Evolutionary conservation across 2,888 invertebrate genomes (phyloP).

Genomic region (Pristionchus japonicus): DNA sequence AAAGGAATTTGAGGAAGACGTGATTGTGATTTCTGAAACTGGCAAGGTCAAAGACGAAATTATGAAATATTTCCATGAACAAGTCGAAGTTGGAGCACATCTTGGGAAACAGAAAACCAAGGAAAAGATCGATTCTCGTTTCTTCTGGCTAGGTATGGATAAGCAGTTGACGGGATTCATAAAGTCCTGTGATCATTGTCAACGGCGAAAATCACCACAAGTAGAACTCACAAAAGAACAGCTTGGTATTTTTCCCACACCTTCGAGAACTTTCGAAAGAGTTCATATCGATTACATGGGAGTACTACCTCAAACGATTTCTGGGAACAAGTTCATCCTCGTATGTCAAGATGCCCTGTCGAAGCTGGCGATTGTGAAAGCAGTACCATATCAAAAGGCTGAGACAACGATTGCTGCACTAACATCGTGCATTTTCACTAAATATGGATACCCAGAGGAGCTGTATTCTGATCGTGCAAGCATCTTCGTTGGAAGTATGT

Average conservation of each 20-base stretch:
- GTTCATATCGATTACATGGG: constrained; percentile 53
- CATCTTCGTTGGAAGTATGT: constrained; percentile 53
- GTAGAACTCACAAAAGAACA: constrained; percentile 44
- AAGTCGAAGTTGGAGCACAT: constrained; percentile 54
- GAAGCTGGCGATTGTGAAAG: constrained; percentile 60
- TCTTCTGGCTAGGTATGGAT: constrained; percentile 52
- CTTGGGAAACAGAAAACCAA: constrained; percentile 49
- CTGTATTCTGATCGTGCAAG: constrained; percentile 66
- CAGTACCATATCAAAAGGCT: constrained; percentile 71
- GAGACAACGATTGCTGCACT: constrained; percentile 69
- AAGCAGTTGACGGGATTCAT: constrained; percentile 43
- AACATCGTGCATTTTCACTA: constrained; percentile 52
- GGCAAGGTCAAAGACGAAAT: neutral
- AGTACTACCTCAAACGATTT: constrained; percentile 40
- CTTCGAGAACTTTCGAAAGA: constrained; percentile 43
- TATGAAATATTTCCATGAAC: constrained; percentile 50
- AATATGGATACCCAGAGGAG: constrained; percentile 57
- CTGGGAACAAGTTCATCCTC: constrained; percentile 49
- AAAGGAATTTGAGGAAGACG: neutral
- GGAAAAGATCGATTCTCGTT: constrained; percentile 49
- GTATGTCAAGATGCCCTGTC: constrained; percentile 49
- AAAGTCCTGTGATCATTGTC: constrained; percentile 51
- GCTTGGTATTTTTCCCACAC: constrained; percentile 25
- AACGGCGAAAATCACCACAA: constrained; percentile 43
- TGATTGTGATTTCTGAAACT: neutral